Evolutionary conservation across 1,140 invertebrate species (phyloP).

Genomic region (Platyura marginata): DNA sequence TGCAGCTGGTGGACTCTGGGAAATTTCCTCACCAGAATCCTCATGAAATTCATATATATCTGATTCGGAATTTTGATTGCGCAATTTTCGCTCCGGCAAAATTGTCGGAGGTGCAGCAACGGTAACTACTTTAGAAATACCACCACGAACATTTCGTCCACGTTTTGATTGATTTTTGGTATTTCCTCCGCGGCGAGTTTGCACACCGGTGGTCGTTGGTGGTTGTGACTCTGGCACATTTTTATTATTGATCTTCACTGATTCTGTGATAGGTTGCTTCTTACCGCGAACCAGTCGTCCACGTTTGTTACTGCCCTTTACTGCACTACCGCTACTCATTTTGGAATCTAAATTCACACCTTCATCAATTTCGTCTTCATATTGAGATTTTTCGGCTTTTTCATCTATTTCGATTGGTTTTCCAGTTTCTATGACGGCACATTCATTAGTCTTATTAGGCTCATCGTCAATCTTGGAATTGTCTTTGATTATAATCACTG

Average conservation of each 20-base stretch:
- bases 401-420: slow-evolving; percentile 12
- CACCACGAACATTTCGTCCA: slow-evolving; percentile 27
- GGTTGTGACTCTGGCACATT: slow-evolving; percentile 3
- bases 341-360: not conserved
- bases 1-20: slow-evolving; percentile 23
- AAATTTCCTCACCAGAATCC: slow-evolving; percentile 54
- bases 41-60: slow-evolving; percentile 74
- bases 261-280: slow-evolving; percentile 13
- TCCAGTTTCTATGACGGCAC: too few relatives aligned
- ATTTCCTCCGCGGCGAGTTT: slow-evolving; percentile 33
- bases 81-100: not conserved
- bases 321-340: not conserved
- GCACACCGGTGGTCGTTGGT: not conserved
- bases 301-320: not conserved
- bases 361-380: not conserved
- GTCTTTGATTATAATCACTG: slow-evolving; percentile 10
- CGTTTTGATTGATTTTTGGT: slow-evolving; percentile 29
- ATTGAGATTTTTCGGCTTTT: slow-evolving; percentile 15
- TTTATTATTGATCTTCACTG: slow-evolving; percentile 5
- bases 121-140: slow-evolving; percentile 25
- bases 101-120: not conserved
- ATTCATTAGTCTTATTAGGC: not conserved
- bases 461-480: slow-evolving; percentile 24
- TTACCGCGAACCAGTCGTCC: slow-evolving; percentile 11
- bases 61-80: slow-evolving; percentile 7